Evolutionary conservation across 2,113 vertebrate genomes (phyloP).

Genomic region (Eubucco bourcierii): DNA sequence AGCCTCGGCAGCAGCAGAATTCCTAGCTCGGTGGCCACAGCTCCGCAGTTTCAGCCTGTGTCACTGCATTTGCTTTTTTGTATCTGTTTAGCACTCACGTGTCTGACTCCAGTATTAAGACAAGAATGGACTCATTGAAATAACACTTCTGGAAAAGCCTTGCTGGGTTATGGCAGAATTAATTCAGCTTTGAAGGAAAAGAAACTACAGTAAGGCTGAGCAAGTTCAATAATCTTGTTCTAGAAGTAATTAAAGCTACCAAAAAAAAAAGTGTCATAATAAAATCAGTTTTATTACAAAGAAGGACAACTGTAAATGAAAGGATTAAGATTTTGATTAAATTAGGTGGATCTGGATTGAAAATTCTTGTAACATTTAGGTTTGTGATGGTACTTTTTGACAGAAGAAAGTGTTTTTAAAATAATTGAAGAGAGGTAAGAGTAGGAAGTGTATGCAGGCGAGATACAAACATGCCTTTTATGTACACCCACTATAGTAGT

Average conservation of each 20-base stretch:
- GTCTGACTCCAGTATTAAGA: not conserved
- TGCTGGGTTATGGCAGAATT: not conserved
- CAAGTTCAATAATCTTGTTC: not conserved
- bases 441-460: not conserved
- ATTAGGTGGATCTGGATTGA: not conserved
- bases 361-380: not conserved
- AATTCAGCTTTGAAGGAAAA: not conserved
- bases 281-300: not conserved
- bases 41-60: not conserved
- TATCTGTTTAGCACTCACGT: not conserved
- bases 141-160: not conserved
- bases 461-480: not conserved
- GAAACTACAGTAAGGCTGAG: not conserved
- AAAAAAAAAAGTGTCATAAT: not conserved
- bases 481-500: rapidly evolving
- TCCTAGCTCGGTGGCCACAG: not conserved
- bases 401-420: not conserved
- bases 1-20: not conserved
- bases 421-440: not conserved
- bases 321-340: not conserved
- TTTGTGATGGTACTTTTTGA: not conserved
- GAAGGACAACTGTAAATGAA: not conserved
- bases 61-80: not conserved
- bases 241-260: not conserved
- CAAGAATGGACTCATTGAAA: not conserved